Percentiles rank a stretch among this genome's conserved stretches.
Conservation (phyloP, 1,140 invertebrate genomes). For the Drosophila sulfurigaster region DNA sequence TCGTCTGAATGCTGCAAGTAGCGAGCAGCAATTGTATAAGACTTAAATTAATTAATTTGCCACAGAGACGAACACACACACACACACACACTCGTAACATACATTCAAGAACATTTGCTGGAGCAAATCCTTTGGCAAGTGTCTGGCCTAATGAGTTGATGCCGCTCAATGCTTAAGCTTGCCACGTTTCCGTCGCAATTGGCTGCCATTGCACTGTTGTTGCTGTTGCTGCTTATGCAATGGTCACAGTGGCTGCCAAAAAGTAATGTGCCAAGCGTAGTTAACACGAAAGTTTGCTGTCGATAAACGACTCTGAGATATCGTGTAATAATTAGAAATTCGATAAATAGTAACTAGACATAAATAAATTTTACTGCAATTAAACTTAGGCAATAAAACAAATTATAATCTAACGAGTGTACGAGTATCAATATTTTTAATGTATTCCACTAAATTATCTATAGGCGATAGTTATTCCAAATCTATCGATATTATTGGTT, state of each 20-base stretch:
- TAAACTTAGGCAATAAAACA: too few relatives aligned
- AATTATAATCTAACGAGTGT: too few relatives aligned
- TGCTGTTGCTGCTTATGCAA: constrained; percentile 40
- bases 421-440: too few relatives aligned
- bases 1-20: constrained; percentile 28
- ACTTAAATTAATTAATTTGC: constrained; percentile 83
- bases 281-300: constrained; percentile 6
- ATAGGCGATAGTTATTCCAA: too few relatives aligned
- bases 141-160: constrained; percentile 78
- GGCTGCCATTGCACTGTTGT: constrained; percentile 25
- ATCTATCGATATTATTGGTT: too few relatives aligned
- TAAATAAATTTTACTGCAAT: too few relatives aligned
- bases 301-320: constrained; percentile 1
- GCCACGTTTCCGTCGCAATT: constrained; percentile 29
- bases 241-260: constrained; percentile 44
- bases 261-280: constrained; percentile 42
- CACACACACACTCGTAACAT: background rate
- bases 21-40: constrained; percentile 74
- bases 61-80: constrained; percentile 39
- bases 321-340: background rate
- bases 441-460: too few relatives aligned
- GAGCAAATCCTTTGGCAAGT: constrained; percentile 72
- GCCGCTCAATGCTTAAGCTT: constrained; percentile 30
- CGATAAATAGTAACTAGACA: too few relatives aligned
- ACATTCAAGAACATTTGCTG: constrained; percentile 8